Conservation (phyloP, 2,797 vertebrate species). For the Yasuhikotakia modesta region DNA sequence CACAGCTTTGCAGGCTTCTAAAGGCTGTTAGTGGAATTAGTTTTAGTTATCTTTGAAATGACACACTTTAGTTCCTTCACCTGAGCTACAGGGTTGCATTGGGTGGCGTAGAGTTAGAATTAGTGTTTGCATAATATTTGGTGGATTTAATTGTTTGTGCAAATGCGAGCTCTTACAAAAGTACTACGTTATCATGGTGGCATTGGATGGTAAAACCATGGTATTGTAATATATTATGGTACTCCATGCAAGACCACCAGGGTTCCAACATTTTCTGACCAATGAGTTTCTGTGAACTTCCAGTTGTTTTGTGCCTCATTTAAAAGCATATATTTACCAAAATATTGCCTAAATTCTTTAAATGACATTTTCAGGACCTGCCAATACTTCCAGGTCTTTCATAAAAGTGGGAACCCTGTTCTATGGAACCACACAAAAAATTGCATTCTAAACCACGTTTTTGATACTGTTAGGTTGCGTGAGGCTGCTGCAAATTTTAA, state of each 20-base stretch:
- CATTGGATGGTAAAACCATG: neutral
- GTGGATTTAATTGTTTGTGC: neutral
- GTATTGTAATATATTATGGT: neutral
- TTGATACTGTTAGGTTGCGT: neutral
- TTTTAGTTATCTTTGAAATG: constrained; percentile 8
- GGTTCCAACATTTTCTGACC: neutral
- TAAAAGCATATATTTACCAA: neutral
- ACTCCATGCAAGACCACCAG: neutral
- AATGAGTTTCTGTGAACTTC: neutral
- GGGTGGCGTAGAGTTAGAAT: neutral
- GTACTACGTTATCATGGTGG: neutral
- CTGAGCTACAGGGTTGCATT: constrained; percentile 2
- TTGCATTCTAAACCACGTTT: neutral
- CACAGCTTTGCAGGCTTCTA: constrained; percentile 49
- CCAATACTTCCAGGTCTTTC: constrained; percentile 12
- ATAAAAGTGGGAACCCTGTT: constrained; percentile 3
- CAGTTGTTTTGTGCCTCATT: neutral
- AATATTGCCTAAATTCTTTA: too few relatives aligned
- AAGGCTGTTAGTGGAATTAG: constrained; percentile 18
- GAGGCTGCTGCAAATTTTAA: neutral
- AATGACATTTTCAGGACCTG: neutral
- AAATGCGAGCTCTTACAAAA: neutral
- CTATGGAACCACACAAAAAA: constrained; percentile 15
- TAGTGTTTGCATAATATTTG: constrained; percentile 14
- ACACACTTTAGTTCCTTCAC: constrained; percentile 20